A percentile compares a stretch with the other conserved stretches of the same genome.
Evolutionary conservation across 2,888 invertebrate genomes (phyloP).

Genomic region (Galerucella pusilla): DNA sequence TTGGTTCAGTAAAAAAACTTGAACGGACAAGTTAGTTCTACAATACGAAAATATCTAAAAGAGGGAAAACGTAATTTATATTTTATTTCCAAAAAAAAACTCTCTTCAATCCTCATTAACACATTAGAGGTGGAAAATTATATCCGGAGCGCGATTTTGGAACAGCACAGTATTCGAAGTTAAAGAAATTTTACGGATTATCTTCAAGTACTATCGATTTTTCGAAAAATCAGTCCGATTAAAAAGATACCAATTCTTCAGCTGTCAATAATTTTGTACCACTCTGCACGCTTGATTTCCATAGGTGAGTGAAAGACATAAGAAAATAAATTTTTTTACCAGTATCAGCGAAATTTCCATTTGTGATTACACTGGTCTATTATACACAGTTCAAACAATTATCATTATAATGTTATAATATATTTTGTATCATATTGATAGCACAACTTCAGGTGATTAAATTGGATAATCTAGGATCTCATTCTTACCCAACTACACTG

Average conservation of each 20-base stretch:
- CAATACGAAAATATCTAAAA: slow-evolving; percentile 2
- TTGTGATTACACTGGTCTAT: too few relatives aligned
- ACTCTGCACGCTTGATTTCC: not conserved
- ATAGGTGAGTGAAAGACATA: not conserved
- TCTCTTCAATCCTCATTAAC: not conserved
- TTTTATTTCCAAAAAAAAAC: not conserved
- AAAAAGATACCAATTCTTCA: too few relatives aligned
- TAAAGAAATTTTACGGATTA: too few relatives aligned
- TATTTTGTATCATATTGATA: too few relatives aligned
- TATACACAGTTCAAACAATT: too few relatives aligned
- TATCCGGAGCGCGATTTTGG: not conserved
- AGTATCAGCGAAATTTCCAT: not conserved
- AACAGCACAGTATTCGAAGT: not conserved
- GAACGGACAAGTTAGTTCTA: not conserved
- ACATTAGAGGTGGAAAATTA: not conserved
- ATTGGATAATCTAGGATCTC: too few relatives aligned
- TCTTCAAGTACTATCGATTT: too few relatives aligned
- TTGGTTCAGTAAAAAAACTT: slow-evolving; percentile 3
- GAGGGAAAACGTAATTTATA: slow-evolving; percentile 6
- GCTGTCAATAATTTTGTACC: too few relatives aligned
- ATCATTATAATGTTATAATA: too few relatives aligned
- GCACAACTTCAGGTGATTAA: too few relatives aligned
- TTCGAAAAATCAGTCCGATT: too few relatives aligned
- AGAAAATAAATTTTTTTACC: not conserved
- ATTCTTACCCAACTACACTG: too few relatives aligned